A percentile compares a stretch with the other conserved stretches of the same genome.
These are phyloP conservation scores for Lagria hirta DNA, from an alignment of 2,888 invertebrate species.

Conservation along the genomic window DNA sequence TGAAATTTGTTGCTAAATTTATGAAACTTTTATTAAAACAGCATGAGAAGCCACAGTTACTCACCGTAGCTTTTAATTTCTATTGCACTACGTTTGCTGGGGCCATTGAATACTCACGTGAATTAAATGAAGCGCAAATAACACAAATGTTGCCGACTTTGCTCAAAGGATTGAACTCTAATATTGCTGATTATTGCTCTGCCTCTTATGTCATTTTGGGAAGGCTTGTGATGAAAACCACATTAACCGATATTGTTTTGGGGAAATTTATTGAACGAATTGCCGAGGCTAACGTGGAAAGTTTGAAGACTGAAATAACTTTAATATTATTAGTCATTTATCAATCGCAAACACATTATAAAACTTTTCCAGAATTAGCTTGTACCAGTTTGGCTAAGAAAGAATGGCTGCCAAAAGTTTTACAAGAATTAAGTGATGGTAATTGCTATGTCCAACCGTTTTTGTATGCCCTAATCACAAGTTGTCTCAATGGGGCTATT, in stretches of 20 bases:
- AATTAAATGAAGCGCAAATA: conserved; percentile 62
- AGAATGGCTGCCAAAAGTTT: conserved; percentile 54
- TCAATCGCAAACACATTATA: conserved; percentile 60
- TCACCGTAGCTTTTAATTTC: conserved; percentile 77
- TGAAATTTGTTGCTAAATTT: conserved; percentile 64
- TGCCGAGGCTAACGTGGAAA: conserved; percentile 54
- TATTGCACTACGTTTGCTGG: conserved; percentile 76
- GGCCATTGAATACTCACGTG: conserved; percentile 61
- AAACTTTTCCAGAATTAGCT: conserved; percentile 56
- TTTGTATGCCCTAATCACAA: conserved; percentile 59
- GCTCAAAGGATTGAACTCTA: conserved; percentile 69
- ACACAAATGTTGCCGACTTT: conserved; percentile 70
- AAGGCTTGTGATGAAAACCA: conserved; percentile 66
- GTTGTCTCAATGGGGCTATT: conserved; percentile 50
- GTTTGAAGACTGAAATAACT: conserved; percentile 65
- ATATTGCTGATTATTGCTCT: conserved; percentile 69
- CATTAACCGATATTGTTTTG: conserved; percentile 60
- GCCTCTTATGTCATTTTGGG: conserved; percentile 74
- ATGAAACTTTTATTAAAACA: conserved; percentile 62
- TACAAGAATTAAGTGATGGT: conserved; percentile 59
- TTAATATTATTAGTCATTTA: conserved; percentile 70
- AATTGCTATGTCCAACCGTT: conserved; percentile 62
- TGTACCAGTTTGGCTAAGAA: conserved; percentile 56
- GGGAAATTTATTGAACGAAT: conserved; percentile 64
- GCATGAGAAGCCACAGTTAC: conserved; percentile 61